phyloP scores from a whole-genome alignment of 2,797 vertebrate species.

The Onychomys torridus region DNA sequence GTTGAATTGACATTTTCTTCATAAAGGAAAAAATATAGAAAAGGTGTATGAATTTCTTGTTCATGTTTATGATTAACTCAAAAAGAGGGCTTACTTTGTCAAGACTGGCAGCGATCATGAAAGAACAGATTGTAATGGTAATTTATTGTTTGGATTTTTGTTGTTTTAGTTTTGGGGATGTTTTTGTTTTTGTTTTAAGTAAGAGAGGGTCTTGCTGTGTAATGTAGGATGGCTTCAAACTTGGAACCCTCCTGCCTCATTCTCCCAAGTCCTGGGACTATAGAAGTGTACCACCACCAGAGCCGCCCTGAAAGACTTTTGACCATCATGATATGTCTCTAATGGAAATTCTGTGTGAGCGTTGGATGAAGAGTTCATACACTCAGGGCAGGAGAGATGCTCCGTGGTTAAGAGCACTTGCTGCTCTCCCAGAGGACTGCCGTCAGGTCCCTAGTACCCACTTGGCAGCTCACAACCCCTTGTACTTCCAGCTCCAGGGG shows the following conservation, averaged over 20 bases:
- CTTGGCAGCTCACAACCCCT: neutral
- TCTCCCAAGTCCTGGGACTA: neutral
- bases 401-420: neutral
- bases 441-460: neutral
- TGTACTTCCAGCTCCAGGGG: neutral
- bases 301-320: neutral
- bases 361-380: slow-evolving; percentile 12
- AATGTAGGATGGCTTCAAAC: neutral
- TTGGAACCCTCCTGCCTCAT: neutral
- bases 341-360: slow-evolving; percentile 26
- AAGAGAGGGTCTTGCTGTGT: neutral
- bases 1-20: slow-evolving; percentile 49
- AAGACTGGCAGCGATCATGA: slow-evolving; percentile 19
- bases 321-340: neutral
- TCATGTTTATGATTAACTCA: slow-evolving; percentile 43
- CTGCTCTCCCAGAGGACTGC: neutral
- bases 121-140: neutral
- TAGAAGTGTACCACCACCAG: neutral
- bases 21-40: slow-evolving; percentile 33
- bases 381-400: neutral
- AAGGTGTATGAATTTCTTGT: slow-evolving; percentile 46
- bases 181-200: neutral
- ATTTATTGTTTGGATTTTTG: neutral
- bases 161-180: neutral
- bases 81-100: slow-evolving; percentile 53